Evolutionary conservation across 2,888 invertebrate genomes (phyloP).

Genomic region (Zaprionus bogoriensis): DNA sequence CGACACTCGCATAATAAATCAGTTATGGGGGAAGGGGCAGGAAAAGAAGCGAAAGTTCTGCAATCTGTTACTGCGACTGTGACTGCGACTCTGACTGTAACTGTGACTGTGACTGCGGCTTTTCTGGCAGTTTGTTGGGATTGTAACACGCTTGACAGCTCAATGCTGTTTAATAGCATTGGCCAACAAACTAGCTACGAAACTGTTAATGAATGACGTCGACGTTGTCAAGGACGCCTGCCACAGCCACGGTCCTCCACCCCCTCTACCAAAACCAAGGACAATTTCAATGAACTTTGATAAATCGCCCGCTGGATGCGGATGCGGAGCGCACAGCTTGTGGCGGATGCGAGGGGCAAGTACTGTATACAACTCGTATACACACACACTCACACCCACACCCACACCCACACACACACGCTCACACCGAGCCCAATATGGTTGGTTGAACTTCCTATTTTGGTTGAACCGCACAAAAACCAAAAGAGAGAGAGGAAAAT

Average conservation of each 20-base stretch:
- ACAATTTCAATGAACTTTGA: constrained; percentile 74
- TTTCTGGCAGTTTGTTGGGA: constrained; percentile 75
- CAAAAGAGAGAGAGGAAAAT: constrained; percentile 1
- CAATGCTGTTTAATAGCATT: constrained; percentile 73
- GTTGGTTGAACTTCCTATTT: constrained; percentile 66
- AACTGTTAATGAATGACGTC: constrained; percentile 76
- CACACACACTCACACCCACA: constrained; percentile 4
- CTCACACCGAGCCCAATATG: constrained; percentile 20
- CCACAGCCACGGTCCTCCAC: neutral
- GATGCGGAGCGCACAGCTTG: constrained; percentile 13
- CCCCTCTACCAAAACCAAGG: constrained; percentile 4
- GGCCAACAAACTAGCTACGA: constrained; percentile 44
- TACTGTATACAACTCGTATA: constrained; percentile 2
- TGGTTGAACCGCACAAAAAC: constrained; percentile 5
- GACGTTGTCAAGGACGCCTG: constrained; percentile 52
- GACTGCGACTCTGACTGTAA: constrained; percentile 37
- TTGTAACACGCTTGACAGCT: constrained; percentile 71
- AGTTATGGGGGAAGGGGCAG: constrained; percentile 22
- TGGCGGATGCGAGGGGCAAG: constrained; percentile 33
- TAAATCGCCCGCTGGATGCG: constrained; percentile 56
- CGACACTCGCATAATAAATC: constrained; percentile 60
- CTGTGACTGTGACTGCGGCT: constrained; percentile 45
- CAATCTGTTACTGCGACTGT: constrained; percentile 25
- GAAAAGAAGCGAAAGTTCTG: constrained; percentile 50
- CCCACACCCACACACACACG: constrained; percentile 9